Base-by-base conservation (phyloP, 92 coral and sea anemone genomes). In the Porites cylindrica region DNA sequence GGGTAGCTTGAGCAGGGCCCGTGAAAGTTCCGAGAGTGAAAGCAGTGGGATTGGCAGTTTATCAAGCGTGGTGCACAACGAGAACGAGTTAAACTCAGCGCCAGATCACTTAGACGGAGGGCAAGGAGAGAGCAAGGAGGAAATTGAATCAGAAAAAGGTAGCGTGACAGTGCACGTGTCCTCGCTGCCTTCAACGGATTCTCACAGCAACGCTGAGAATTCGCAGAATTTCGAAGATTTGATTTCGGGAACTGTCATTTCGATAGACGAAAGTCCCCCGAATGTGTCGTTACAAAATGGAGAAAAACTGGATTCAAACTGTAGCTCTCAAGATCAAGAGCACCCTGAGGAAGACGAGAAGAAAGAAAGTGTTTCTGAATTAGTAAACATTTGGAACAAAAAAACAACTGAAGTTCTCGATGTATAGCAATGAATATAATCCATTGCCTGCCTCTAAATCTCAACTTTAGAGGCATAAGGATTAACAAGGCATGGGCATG, bases 331-430 rank as follows among this genome's bases (percentile, higher is more conserved):
- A 74, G 72, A 43, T n/a, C 73, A 73, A 74, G 72, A 43, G 18
- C 80, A 65, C 76, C 53, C 47, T 7, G 85, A 56, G 29, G 87
- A 83, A 16, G 38, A 83, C 53, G 66, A 73, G 74, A 83, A 51
- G 26, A 24, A 5, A 8, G 87, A 75, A 7, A 54, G 26, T 19
- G 87, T 73, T 10, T 73, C 87, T 66, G 87, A 83, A 16, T 83
- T 83, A 74, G 87, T 75, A 9, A 65, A 47, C 52, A 51, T 62
- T 58, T 83, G 87, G 87, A 74, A 73, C 60, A 73, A 19, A 10
- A 61, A 10, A 47, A 24, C 71, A 73, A 14, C 73, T 59, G 80
- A 73, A 10, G 87, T 26, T 12, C 2, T 8, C 21, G 80, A 83
- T 12, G 16, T 83, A 51, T 83, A 62, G 26, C 24, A 12, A 32